Conservation (phyloP, 2,797 vertebrate genomes). For the Rhinogobio ventralis region DNA sequence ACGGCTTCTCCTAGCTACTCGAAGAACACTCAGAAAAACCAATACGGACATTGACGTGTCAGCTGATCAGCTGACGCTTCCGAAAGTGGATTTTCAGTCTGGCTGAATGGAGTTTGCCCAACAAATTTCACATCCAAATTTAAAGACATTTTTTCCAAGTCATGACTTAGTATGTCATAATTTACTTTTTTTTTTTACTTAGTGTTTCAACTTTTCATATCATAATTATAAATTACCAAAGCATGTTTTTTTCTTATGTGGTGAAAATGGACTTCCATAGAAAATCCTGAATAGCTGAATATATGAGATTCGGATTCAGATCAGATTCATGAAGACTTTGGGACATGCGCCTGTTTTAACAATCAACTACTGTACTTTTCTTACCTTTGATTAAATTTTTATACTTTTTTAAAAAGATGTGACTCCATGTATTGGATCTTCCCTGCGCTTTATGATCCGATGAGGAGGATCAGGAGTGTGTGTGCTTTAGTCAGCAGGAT, state of each 20-base stretch:
- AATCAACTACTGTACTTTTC: neutral
- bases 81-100: neutral
- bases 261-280: neutral
- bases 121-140: neutral
- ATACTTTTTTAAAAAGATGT: neutral
- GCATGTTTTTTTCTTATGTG: neutral
- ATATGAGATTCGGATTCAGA: no score
- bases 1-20: slow-evolving; percentile 69
- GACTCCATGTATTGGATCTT: neutral
- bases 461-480: slow-evolving; percentile 60
- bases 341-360: neutral
- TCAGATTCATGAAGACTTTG: neutral
- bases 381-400: neutral
- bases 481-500: slow-evolving; percentile 65
- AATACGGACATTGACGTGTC: neutral
- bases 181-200: no score
- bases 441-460: slow-evolving; percentile 33
- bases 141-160: no score
- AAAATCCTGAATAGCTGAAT: no score
- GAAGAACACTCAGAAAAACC: neutral
- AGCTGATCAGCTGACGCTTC: neutral
- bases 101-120: neutral
- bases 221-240: neutral
- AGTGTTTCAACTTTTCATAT: neutral
- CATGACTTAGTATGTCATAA: no score